These are phyloP conservation scores for Pelobates cultripes DNA, from an alignment of 2,797 vertebrate genomes.

Conservation along the genomic window DNA sequence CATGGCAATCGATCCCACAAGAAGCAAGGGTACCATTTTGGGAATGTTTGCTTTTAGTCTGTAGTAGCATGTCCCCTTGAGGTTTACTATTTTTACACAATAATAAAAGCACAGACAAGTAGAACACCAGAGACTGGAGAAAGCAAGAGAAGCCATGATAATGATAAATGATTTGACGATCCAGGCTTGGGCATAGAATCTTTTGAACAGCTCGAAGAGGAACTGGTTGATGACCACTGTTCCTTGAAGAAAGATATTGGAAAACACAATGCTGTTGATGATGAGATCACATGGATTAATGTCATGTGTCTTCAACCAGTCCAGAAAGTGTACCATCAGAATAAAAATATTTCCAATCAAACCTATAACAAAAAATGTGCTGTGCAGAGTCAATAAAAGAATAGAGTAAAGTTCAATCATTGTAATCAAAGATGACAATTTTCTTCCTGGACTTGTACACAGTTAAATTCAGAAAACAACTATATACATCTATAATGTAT, in stretches of 20 bases:
- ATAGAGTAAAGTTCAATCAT: background rate
- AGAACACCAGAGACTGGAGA: constrained; percentile 50
- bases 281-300: constrained; percentile 29
- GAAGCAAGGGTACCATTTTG: constrained; percentile 30
- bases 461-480: background rate
- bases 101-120: constrained; percentile 60
- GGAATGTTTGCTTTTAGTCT: constrained; percentile 43
- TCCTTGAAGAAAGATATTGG: constrained; percentile 31
- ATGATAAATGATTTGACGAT: background rate
- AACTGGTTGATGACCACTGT: constrained; percentile 9
- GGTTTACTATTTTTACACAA: constrained; percentile 55
- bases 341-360: constrained; percentile 20
- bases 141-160: background rate
- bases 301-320: constrained; percentile 10
- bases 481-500: background rate
- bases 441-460: background rate
- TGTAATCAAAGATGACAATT: background rate
- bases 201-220: background rate
- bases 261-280: constrained; percentile 28
- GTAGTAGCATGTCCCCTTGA: constrained; percentile 46
- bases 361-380: constrained; percentile 28
- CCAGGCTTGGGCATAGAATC: constrained; percentile 12
- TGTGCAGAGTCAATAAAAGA: constrained; percentile 4
- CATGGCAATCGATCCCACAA: background rate
- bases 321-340: background rate